Conservation (phyloP, 2,113 vertebrate species). For the Etheostoma spectabile region DNA sequence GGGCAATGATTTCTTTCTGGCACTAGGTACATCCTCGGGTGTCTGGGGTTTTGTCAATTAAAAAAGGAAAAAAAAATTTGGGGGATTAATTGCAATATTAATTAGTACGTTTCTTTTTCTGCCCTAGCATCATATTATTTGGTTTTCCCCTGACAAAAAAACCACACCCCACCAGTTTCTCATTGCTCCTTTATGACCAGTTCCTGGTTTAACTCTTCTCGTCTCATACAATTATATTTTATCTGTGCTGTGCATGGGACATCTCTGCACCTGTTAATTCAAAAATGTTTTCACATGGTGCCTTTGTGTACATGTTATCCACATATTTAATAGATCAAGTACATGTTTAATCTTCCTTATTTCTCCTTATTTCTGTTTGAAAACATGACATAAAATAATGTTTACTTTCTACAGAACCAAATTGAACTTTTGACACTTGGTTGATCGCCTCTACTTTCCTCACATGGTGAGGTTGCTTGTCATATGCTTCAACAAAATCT, state of each 20-base stretch:
- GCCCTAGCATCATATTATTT: constrained; percentile 9
- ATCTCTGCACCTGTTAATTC: neutral
- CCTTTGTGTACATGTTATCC: neutral
- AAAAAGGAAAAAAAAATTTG: neutral
- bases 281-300: neutral
- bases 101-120: neutral
- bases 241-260: neutral
- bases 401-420: neutral
- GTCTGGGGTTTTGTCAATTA: neutral
- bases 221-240: neutral
- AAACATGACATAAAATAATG: neutral
- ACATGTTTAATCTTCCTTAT: neutral
- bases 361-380: neutral
- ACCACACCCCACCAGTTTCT: constrained; percentile 61
- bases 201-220: constrained; percentile 43
- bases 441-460: neutral
- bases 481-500: constrained; percentile 1
- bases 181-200: constrained; percentile 33
- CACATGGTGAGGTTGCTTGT: neutral
- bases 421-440: neutral
- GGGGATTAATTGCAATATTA: neutral
- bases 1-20: neutral
- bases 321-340: neutral
- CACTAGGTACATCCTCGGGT: neutral
- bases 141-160: constrained; percentile 40